Conservation (phyloP, 2,888 invertebrate genomes). For the Netelia virgata region DNA sequence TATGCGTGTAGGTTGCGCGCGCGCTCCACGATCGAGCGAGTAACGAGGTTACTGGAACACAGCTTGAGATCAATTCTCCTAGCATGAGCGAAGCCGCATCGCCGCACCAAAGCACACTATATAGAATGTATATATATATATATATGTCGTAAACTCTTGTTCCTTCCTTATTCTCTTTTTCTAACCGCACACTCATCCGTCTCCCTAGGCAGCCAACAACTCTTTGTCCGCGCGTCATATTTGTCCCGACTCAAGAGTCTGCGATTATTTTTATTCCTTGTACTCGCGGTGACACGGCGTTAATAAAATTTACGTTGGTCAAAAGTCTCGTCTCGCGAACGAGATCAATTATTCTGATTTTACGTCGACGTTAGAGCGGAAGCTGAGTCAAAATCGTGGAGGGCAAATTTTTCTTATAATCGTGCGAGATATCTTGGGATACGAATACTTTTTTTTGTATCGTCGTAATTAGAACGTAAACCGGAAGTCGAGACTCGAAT, state of each 20-base stretch:
- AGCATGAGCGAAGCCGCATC: constrained; percentile 54
- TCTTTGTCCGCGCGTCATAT: background rate
- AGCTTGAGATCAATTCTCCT: constrained; percentile 78
- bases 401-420: background rate
- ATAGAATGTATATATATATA: background rate
- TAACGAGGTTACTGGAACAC: constrained; percentile 80
- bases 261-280: background rate
- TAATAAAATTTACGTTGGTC: background rate
- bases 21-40: constrained; percentile 67
- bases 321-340: background rate
- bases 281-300: background rate
- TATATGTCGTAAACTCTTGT: background rate
- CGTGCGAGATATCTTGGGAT: background rate
- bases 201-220: background rate
- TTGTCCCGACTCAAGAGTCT: background rate
- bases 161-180: constrained; percentile 27
- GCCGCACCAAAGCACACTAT: constrained; percentile 26
- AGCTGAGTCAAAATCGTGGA: background rate
- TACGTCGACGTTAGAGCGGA: background rate
- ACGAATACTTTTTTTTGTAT: too few species aligned
- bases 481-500: too few species aligned
- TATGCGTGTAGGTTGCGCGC: background rate
- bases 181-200: background rate
- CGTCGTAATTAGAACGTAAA: too few species aligned
- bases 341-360: background rate